Evolutionary conservation across 2,113 vertebrate genomes (phyloP).

Genomic region (Lagopus muta): DNA sequence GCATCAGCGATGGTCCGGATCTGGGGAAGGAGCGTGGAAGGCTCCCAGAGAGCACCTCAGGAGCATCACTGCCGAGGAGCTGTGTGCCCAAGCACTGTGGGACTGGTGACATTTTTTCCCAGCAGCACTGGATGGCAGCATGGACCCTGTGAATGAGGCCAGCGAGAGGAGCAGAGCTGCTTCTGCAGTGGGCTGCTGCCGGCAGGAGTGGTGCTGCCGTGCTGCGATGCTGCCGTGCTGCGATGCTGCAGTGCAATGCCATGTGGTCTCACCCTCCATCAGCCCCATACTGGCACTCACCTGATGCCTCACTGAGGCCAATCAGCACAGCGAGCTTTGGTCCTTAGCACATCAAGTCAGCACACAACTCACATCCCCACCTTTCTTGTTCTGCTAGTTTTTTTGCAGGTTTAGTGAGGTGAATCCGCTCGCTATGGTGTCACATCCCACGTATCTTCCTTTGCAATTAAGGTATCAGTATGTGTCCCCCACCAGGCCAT

Average conservation of each 20-base stretch:
- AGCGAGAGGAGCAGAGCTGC: not conserved
- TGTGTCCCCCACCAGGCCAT: not conserved
- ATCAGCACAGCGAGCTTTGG: not conserved
- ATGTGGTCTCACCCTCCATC: not conserved
- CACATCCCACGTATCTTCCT: not conserved
- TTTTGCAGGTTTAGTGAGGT: not conserved
- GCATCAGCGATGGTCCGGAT: not conserved
- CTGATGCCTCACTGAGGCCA: not conserved
- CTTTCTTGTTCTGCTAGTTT: not conserved
- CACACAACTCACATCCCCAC: rapidly evolving
- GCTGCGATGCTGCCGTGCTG: not conserved
- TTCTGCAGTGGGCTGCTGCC: not conserved
- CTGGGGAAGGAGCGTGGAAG: not conserved
- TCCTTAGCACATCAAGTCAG: not conserved
- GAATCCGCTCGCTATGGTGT: not conserved
- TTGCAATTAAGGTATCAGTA: not conserved
- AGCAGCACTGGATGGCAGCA: constrained; percentile 36
- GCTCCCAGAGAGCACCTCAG: not conserved
- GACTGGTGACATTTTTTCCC: not conserved
- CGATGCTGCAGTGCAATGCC: too few species aligned
- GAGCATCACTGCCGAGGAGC: not conserved
- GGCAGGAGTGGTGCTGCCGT: not conserved
- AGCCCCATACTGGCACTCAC: not conserved
- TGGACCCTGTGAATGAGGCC: rapidly evolving
- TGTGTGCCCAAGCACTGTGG: not conserved